Percentiles rank a stretch among this genome's conserved stretches.
Conservation (phyloP, 2,888 invertebrate genomes). For the Lasioglossum zephyrum region DNA sequence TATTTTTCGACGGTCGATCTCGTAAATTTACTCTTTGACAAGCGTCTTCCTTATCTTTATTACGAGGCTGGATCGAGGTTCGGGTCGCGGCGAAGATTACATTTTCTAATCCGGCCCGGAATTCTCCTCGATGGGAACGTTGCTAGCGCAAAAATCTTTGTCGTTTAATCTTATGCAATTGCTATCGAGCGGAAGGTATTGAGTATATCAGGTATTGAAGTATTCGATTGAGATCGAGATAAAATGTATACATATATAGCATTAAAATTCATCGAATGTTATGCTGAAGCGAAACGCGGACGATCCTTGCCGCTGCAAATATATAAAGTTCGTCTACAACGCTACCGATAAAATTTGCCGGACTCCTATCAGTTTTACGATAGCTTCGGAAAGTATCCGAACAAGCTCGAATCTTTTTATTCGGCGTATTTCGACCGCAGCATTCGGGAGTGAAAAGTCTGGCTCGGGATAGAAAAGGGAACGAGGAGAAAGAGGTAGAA, state of each 20-base stretch:
- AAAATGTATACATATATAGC: not conserved
- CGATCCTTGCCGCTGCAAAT: not conserved
- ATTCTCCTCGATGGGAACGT: not conserved
- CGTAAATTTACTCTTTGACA: conserved; percentile 42
- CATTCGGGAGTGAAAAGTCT: not conserved
- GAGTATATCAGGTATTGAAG: not conserved
- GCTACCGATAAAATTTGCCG: not conserved
- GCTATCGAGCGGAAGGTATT: not conserved
- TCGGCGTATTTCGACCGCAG: not conserved
- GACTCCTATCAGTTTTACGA: conserved; percentile 3
- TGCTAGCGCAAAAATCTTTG: not conserved
- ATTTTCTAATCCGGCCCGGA: conserved; percentile 1
- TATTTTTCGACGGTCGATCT: conserved; percentile 33
- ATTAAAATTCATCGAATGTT: not conserved
- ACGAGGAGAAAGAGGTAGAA: not conserved
- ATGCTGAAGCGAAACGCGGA: not conserved
- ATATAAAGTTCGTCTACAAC: not conserved
- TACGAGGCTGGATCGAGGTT: conserved; percentile 5
- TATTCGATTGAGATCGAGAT: not conserved
- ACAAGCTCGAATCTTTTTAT: conserved; percentile 6
- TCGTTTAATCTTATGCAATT: not conserved
- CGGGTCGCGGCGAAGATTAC: not conserved
- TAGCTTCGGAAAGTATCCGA: not conserved
- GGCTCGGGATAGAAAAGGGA: not conserved
- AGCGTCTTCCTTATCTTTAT: conserved; percentile 39